Evolutionary conservation across 2,888 invertebrate species (phyloP).

Genomic region (Diaperis boleti): DNA sequence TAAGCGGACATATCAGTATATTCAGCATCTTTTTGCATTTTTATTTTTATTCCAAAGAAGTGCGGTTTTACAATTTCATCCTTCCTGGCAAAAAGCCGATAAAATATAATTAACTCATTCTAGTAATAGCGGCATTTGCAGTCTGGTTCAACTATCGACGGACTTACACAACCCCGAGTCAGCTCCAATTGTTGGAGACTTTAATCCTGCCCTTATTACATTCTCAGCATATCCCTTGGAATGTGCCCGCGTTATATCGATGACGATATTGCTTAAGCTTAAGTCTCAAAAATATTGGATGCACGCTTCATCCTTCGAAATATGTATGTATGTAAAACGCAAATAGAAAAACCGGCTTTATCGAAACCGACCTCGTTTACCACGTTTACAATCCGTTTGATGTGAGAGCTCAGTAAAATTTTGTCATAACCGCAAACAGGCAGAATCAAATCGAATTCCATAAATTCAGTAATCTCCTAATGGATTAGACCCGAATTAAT

Average conservation of each 20-base stretch:
- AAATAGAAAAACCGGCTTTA: conserved; percentile 15
- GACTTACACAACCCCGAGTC: conserved; percentile 20
- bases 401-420: not conserved
- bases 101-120: not conserved
- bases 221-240: conserved; percentile 25
- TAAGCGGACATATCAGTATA: too few species aligned
- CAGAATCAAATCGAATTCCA: conserved; percentile 23
- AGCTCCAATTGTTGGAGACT: conserved; percentile 29
- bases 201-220: conserved; percentile 36
- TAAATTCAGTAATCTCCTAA: conserved; percentile 22
- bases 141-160: conserved; percentile 10
- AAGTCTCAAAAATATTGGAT: conserved; percentile 27
- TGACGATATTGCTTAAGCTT: conserved; percentile 21
- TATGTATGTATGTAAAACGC: not conserved
- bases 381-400: conserved; percentile 13
- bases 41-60: too few species aligned
- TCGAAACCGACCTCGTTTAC: conserved; percentile 5
- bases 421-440: conserved; percentile 21
- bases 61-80: too few species aligned
- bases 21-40: too few species aligned
- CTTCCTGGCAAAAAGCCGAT: too few species aligned
- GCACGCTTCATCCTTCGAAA: conserved; percentile 4
- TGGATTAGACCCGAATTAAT: conserved; percentile 25
- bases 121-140: not conserved
- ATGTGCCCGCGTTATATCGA: conserved; percentile 26